Base-by-base conservation (phyloP, 2,113 vertebrate species). In the Cichladusa arquata region DNA sequence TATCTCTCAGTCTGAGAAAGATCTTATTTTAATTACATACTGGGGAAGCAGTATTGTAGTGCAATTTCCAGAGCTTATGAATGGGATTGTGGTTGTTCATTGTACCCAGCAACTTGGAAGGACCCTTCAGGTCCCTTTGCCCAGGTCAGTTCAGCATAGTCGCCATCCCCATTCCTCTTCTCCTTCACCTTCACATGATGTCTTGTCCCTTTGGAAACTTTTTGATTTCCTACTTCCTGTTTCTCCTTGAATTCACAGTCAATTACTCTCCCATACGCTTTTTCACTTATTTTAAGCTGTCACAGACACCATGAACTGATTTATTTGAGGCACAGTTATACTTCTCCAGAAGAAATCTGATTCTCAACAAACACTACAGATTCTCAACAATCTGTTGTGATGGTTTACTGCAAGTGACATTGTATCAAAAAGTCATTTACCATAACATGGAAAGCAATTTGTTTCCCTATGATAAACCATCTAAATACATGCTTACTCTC, bases 1-100 rank as follows among this genome's bases (percentile, higher is more conserved):
- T 33, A 81, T 61, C 42, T 62, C 31, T 73, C 62, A 77, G 17
- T 47, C 11, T 62, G 33, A 88, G 69, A 86, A 96, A 72, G n/a
- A 64, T 72, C 18, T 17, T 81, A 14, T 73, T 88, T 90, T 78
- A 86, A 61, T 70, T 81, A 14, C 29, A 11, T 20, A 38, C 11
- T 36, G 40, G 12, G 24, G 47, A 94, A 91, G 38, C 6, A 56
- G 19, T 78, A 78, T 31, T 51, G 42, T 51, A n/a, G 22, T 64
- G 36, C 69, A 86, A 91, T 58, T 92, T 86, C 40, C 44, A 71
- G 50, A 70, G n/a, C 86, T 93, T 66, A 51, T 88, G 72, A 90
- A 70, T 81, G 28, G 12, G 16, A 29, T 14, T 71, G 9, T 56
- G 26, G 29, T 58, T 81, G 34, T 8, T 86, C 34, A 16, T 29